Evolutionary conservation across 2,797 vertebrate genomes (phyloP).

Genomic region (Knipowitschia caucasica): DNA sequence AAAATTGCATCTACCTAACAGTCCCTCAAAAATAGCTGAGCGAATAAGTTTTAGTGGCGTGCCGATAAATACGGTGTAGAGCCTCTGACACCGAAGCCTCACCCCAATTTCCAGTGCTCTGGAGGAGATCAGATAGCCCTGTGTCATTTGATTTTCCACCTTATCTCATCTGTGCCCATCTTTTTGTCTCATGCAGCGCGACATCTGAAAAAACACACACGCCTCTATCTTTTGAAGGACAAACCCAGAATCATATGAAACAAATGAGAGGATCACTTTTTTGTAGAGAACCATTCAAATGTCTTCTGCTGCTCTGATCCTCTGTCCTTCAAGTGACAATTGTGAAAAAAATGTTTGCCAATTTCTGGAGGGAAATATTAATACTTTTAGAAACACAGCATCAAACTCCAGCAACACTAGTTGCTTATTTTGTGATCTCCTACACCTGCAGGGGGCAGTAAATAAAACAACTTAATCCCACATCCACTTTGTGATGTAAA

Average conservation of each 20-base stretch:
- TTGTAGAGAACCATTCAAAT: slow-evolving; percentile 26
- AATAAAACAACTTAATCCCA: not conserved
- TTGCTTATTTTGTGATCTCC: not conserved
- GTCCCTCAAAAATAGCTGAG: slow-evolving; percentile 70
- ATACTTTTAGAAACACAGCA: not conserved
- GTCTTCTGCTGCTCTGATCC: slow-evolving; percentile 30
- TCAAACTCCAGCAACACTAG: not conserved
- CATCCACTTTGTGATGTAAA: not conserved
- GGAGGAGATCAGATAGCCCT: slow-evolving; percentile 74
- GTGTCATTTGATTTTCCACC: slow-evolving; percentile 75
- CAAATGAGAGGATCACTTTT: slow-evolving; percentile 52
- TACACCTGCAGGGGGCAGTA: not conserved
- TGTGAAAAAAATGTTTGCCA: slow-evolving; percentile 45
- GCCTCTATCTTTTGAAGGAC: slow-evolving; percentile 64
- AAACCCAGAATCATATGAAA: slow-evolving; percentile 52
- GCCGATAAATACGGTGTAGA: slow-evolving; percentile 69
- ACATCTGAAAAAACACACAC: slow-evolving; percentile 65
- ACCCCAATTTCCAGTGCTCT: slow-evolving; percentile 75
- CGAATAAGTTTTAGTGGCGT: slow-evolving; percentile 59
- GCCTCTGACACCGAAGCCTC: slow-evolving; percentile 73
- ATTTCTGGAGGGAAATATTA: slow-evolving; percentile 28
- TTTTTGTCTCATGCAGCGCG: slow-evolving; percentile 71
- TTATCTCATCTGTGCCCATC: slow-evolving; percentile 72
- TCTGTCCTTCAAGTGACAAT: slow-evolving; percentile 52
- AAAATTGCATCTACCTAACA: slow-evolving; percentile 68